Evolutionary conservation across 2,113 vertebrate genomes (phyloP).

Genomic region (Otocyon megalotis): DNA sequence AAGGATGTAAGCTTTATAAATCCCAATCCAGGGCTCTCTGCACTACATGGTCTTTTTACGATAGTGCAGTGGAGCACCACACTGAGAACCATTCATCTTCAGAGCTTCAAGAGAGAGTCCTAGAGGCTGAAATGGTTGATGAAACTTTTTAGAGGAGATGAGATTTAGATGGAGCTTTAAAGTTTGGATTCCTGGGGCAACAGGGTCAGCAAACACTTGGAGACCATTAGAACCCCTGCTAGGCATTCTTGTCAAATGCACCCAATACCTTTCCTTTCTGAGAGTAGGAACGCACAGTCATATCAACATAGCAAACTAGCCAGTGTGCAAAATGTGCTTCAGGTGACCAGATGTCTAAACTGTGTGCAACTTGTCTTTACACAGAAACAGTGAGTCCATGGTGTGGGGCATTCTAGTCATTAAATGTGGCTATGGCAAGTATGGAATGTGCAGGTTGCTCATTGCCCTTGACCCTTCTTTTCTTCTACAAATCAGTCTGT

Average conservation of each 20-base stretch:
- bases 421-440: neutral
- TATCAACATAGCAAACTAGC: neutral
- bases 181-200: neutral
- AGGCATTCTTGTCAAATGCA: neutral
- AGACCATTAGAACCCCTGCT: neutral
- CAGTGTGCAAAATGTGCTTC: neutral
- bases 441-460: neutral
- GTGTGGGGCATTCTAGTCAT: neutral
- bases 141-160: neutral
- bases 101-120: neutral
- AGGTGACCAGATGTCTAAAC: neutral
- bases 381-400: neutral
- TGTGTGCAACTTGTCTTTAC: neutral
- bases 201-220: neutral
- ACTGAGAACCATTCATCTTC: neutral
- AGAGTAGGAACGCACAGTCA: neutral
- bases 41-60: neutral
- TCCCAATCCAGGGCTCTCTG: neutral
- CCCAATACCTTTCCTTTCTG: neutral
- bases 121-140: neutral
- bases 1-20: neutral
- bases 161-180: neutral
- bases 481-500: neutral
- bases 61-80: neutral
- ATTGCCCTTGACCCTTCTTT: neutral